Conservation (phyloP, 1,140 invertebrate genomes). For the Sitodiplosis mosellana region DNA sequence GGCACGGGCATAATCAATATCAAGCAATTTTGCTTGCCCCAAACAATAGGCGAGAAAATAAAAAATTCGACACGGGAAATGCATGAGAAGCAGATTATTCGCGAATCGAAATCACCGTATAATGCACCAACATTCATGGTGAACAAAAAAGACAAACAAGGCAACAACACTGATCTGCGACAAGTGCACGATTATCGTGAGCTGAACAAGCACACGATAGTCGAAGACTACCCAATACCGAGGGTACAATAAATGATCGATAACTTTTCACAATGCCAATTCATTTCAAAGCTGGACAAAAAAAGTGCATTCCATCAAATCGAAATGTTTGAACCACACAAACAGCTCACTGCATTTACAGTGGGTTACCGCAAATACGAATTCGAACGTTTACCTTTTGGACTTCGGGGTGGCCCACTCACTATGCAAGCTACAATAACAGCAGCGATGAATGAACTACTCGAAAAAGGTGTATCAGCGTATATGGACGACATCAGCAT, state of each 20-base stretch:
- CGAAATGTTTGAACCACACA: constrained; percentile 17
- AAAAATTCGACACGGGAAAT: constrained; percentile 7
- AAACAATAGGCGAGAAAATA: too few relatives aligned
- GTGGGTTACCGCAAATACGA: constrained; percentile 18
- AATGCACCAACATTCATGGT: constrained; percentile 1
- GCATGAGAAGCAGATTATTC: constrained; percentile 7
- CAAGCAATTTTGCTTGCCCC: neutral
- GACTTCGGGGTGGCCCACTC: constrained; percentile 22
- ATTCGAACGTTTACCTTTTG: constrained; percentile 26
- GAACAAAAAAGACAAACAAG: constrained; percentile 8
- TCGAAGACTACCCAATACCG: constrained; percentile 30
- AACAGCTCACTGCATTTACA: constrained; percentile 29
- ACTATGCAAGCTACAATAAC: constrained; percentile 28
- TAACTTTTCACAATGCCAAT: constrained; percentile 22
- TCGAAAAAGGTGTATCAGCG: constrained; percentile 15
- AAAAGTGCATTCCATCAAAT: constrained; percentile 31
- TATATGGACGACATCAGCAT: constrained; percentile 28
- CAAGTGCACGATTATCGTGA: constrained; percentile 16
- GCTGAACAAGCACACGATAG: constrained; percentile 15
- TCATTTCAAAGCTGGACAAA: constrained; percentile 27
- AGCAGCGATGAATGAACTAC: constrained; percentile 14
- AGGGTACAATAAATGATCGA: constrained; percentile 27
- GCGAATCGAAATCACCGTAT: constrained; percentile 9
- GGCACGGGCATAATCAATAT: neutral
- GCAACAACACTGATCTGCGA: constrained; percentile 12